Base-by-base conservation (phyloP, 2,113 vertebrate genomes). In the Serilophus lunatus region DNA sequence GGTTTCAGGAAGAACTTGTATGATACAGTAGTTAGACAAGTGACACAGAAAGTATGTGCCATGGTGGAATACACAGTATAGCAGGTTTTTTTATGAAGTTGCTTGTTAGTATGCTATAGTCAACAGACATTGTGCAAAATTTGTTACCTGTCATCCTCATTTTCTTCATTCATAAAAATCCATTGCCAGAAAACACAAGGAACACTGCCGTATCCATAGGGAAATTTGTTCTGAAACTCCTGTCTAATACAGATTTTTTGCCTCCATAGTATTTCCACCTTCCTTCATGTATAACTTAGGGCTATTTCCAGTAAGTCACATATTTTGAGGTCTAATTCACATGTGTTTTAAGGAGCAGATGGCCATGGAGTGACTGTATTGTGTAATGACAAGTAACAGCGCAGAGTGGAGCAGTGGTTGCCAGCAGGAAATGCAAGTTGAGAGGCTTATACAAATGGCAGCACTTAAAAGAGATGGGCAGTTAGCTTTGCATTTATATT, bases 341-440 rank as follows among this genome's bases (percentile, higher is more conserved):
- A 51, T 69, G 24, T 70, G 71, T 94, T 96, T 92, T 83, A 83
- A 86, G 82, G 63, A 87, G 78, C 70, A 79, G 42, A 42, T 40
- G 82, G 22, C 31, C 38, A 18, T 44, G 63, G 59, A 92, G 47
- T 50, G 63, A 56, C 26, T 54, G 54, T 63, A 59, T 63, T 83
- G 35, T 63, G n/a, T 54, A 85, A 90, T 33, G 44, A 70, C 54
- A 70, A 94, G 78, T 54, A 92, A 57, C 71, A 91, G 59, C 38
- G 17, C 13, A 47, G 71, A 63, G 35, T 0, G 0, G 29, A 94
- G 63, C 63, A 42, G 42, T 12, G 28, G 29, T 5, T 74, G 63
- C 90, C 78, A 93, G 57, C 42, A 90, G 91, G 64, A 95, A 94
- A 93, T 86, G 38, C 33, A 74, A 72, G 33, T 8, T 90, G 95